phyloP scores from a whole-genome alignment of 2,797 vertebrate genomes.

The Acropternis orthonyx region DNA sequence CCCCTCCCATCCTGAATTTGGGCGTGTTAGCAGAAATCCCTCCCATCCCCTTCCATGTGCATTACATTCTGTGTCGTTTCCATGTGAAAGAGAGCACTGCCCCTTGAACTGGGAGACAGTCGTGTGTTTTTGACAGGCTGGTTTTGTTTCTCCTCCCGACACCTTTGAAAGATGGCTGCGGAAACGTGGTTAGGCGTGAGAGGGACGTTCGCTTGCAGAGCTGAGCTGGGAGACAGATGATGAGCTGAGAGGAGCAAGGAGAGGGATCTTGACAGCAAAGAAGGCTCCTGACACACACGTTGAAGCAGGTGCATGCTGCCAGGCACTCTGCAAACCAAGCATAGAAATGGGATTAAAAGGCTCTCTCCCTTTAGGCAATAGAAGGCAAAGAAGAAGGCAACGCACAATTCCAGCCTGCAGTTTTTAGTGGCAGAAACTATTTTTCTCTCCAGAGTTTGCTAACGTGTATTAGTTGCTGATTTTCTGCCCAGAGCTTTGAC shows the following conservation, averaged over 20 bases:
- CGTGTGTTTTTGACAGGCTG: neutral
- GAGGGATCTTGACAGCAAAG: constrained; percentile 27
- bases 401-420: neutral
- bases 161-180: neutral
- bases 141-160: neutral
- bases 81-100: neutral
- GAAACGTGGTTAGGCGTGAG: neutral
- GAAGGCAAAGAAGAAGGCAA: neutral
- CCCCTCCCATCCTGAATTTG: accelerated
- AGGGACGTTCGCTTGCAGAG: neutral
- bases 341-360: neutral
- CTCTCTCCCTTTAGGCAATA: constrained; percentile 29
- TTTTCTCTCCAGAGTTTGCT: constrained; percentile 6
- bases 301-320: neutral
- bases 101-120: neutral
- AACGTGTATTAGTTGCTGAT: neutral
- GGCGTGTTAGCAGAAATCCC: neutral
- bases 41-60: accelerated
- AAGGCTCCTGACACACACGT: neutral
- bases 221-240: neutral
- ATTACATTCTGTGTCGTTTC: accelerated
- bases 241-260: neutral
- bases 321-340: neutral
- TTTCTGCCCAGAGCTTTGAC: constrained; percentile 42
- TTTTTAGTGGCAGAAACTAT: constrained; percentile 4